phyloP scores from a whole-genome alignment of 2,113 vertebrate species.

The Amphilophus citrinellus region DNA sequence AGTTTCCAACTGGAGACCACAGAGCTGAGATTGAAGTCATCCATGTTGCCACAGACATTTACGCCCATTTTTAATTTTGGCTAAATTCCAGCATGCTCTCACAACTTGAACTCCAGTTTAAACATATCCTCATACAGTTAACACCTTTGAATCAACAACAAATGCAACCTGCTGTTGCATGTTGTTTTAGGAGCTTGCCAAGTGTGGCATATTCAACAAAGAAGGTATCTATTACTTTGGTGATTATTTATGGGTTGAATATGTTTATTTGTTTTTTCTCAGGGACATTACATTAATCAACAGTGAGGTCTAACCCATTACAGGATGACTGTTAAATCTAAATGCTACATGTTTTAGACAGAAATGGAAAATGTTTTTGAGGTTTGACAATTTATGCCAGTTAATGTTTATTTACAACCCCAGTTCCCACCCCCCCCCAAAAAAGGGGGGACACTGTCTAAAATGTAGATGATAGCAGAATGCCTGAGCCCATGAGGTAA shows the following conservation, averaged over 20 bases:
- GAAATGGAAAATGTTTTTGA: neutral
- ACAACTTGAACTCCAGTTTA: neutral
- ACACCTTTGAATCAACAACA: too few species aligned
- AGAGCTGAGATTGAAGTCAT: neutral
- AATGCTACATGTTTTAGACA: neutral
- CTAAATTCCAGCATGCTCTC: neutral
- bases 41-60: neutral
- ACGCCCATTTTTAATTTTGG: neutral
- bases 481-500: too few species aligned
- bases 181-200: neutral
- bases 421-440: neutral
- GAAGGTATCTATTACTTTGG: too few species aligned
- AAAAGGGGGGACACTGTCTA: too few species aligned
- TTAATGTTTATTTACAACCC: neutral
- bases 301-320: neutral
- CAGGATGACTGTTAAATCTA: neutral
- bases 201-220: neutral
- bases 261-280: neutral
- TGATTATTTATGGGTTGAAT: neutral
- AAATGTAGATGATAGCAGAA: neutral
- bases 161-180: too few species aligned
- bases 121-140: neutral
- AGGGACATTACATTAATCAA: neutral
- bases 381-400: neutral
- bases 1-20: neutral